Conservation (phyloP, 2,888 invertebrate genomes). For the Drosophila silvestris region DNA sequence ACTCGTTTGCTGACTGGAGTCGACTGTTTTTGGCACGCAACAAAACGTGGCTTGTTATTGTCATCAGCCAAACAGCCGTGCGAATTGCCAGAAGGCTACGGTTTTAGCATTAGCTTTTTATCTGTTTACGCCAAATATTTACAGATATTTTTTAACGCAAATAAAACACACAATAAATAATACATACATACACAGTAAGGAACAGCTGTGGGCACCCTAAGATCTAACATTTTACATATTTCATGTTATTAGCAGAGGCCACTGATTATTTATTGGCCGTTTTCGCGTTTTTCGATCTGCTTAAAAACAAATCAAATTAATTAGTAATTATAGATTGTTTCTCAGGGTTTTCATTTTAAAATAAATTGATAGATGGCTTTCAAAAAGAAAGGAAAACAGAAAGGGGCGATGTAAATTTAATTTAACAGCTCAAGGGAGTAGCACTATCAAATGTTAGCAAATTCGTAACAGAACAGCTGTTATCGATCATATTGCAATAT, state of each 20-base stretch:
- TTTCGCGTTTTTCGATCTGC: background rate
- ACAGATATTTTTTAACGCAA: constrained; percentile 53
- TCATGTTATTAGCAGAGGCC: background rate
- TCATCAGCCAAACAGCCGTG: constrained; percentile 21
- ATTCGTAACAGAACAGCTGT: constrained; percentile 2
- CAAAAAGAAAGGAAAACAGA: background rate
- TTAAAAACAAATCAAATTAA: background rate
- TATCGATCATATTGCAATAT: constrained; percentile 8
- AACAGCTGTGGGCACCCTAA: constrained; percentile 3
- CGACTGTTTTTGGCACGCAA: constrained; percentile 10
- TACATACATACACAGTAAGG: constrained; percentile 28
- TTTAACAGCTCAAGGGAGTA: background rate
- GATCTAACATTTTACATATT: background rate
- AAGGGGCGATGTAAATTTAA: background rate
- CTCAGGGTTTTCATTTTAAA: background rate
- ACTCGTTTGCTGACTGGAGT: constrained; percentile 24
- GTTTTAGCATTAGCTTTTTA: constrained; percentile 34
- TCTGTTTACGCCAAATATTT: constrained; percentile 54
- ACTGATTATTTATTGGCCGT: background rate
- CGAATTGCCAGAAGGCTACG: constrained; percentile 5
- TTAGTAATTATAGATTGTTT: background rate
- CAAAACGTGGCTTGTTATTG: constrained; percentile 5
- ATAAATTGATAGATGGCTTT: background rate
- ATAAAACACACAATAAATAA: constrained; percentile 46
- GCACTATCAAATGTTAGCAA: background rate